Evolutionary conservation across 1,140 invertebrate genomes (phyloP).

Genomic region (Acyrthosiphon pisum): DNA sequence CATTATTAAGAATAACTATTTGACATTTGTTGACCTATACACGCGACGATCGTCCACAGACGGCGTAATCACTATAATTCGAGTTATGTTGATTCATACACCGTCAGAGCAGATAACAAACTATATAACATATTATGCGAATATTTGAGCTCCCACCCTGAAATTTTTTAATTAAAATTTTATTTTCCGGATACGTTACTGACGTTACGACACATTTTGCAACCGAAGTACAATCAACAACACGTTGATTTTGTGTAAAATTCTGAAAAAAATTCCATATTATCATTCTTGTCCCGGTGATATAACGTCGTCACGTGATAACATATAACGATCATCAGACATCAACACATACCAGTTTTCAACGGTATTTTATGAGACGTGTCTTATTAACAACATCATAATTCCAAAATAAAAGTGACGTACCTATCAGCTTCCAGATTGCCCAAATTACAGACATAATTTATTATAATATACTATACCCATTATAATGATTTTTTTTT

Average conservation of each 20-base stretch:
- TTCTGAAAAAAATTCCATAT: background rate
- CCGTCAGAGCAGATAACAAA: background rate
- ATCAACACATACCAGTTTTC: background rate
- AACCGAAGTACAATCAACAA: background rate
- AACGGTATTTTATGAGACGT: conserved; percentile 15
- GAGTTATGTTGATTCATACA: background rate
- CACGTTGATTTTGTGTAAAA: background rate
- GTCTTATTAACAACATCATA: conserved; percentile 3
- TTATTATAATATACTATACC: background rate
- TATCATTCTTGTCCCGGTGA: background rate
- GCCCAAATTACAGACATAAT: background rate
- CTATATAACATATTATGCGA: background rate
- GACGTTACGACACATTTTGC: conserved; percentile 2
- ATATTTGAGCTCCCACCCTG: background rate
- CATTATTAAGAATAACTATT: background rate
- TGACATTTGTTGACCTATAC: background rate
- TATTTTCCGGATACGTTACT: background rate
- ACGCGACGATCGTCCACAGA: background rate
- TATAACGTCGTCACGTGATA: background rate
- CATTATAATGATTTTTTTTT: no score
- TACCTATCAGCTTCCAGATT: background rate
- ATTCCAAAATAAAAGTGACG: conserved; percentile 11
- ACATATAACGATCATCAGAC: background rate
- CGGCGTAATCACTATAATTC: background rate
- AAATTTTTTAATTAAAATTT: background rate